Evolutionary conservation across 2,113 vertebrate genomes (phyloP).

Genomic region (Tragelaphus strepsiceros): DNA sequence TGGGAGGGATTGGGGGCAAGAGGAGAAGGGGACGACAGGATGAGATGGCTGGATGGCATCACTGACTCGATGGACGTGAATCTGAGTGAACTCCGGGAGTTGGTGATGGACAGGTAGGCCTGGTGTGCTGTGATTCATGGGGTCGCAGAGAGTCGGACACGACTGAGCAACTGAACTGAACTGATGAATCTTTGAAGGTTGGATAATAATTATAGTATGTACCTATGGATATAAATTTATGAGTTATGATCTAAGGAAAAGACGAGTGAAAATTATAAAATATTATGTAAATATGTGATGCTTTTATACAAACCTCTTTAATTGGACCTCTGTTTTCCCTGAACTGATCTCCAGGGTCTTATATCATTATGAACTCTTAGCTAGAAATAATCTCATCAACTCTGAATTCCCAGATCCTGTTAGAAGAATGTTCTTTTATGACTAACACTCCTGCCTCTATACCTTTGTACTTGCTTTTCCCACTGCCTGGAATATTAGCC

Average conservation of each 20-base stretch:
- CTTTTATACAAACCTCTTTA: neutral
- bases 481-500: neutral
- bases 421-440: neutral
- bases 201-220: neutral
- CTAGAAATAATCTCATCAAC: neutral
- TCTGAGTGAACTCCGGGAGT: too few relatives aligned
- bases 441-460: neutral
- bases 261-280: neutral
- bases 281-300: neutral
- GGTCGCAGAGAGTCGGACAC: too few relatives aligned
- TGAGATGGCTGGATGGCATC: too few relatives aligned
- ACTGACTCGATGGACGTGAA: too few relatives aligned
- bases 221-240: neutral
- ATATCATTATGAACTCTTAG: neutral
- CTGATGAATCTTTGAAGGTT: neutral
- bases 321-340: neutral
- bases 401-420: neutral
- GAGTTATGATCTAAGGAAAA: constrained; percentile 5
- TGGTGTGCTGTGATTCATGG: too few relatives aligned
- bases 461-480: neutral
- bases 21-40: too few relatives aligned
- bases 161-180: too few relatives aligned
- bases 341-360: neutral
- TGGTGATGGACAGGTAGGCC: too few relatives aligned
- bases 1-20: too few relatives aligned